Evolutionary conservation across 1,140 invertebrate genomes (phyloP).

Genomic region (Leptinotarsa lineolata): DNA sequence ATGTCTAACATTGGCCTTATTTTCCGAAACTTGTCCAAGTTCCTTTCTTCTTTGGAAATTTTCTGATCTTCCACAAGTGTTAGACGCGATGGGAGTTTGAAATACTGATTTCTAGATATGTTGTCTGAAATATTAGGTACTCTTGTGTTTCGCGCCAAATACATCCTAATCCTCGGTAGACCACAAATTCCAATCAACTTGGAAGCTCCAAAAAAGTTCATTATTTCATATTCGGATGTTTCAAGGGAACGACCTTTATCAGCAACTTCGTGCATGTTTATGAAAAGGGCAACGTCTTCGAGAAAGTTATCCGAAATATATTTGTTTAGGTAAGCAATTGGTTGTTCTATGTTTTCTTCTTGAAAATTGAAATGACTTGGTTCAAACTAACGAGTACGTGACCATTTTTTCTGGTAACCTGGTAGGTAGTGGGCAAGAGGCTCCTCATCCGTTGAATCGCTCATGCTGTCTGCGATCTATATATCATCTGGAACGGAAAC

Average conservation of each 20-base stretch:
- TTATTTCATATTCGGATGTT: not conserved
- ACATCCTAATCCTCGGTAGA: slow-evolving; percentile 17
- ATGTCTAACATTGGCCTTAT: slow-evolving; percentile 15
- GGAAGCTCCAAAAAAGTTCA: not conserved
- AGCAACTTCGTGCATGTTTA: not conserved
- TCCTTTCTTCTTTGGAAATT: too few relatives aligned
- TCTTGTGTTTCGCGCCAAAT: not conserved
- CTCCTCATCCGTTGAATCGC: slow-evolving; percentile 24
- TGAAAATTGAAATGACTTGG: slow-evolving; percentile 6
- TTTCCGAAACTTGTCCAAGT: slow-evolving; percentile 19
- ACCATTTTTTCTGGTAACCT: slow-evolving; percentile 18
- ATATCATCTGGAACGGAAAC: slow-evolving; percentile 8
- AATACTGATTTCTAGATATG: slow-evolving; percentile 15
- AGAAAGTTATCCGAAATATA: not conserved
- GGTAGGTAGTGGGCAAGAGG: slow-evolving; percentile 24
- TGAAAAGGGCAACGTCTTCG: not conserved
- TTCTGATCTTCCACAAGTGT: not conserved
- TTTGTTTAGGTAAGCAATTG: not conserved
- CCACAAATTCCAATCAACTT: slow-evolving; percentile 6
- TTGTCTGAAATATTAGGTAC: not conserved
- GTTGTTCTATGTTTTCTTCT: not conserved
- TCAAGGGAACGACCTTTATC: not conserved
- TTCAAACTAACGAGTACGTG: slow-evolving; percentile 18
- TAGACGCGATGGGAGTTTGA: not conserved
- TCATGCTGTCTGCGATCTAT: slow-evolving; percentile 21